Base-by-base conservation (phyloP, 2,113 vertebrate genomes). In the Stigmatopora argus region DNA sequence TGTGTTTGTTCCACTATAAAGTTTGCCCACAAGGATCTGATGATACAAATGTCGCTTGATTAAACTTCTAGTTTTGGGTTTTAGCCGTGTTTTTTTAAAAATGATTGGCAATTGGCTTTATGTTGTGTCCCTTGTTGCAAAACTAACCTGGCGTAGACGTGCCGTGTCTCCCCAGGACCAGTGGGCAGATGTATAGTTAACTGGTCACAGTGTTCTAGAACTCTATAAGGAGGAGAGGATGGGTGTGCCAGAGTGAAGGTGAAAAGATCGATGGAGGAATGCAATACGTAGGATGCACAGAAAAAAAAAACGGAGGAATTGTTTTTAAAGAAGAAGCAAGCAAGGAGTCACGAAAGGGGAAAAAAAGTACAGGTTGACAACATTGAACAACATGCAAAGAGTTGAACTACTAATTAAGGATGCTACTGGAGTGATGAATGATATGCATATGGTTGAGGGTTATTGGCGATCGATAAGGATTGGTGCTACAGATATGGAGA, bases 101-200 rank as follows among this genome's bases (percentile, higher is more conserved):
- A 31, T 31, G 26, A 31, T 19, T 53, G n/a, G 19, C 10, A 10
- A 52, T 8, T 11, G 19, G 51, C 51, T 12, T 58, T 58, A 58
- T 18, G 15, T 58, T n/a, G 31, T 15, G n/a, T 58, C 49, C 55
- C 47, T 34, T 21, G 44, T 38, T 60, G 60, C 62, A 75, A 78
- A 81, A 90, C 90, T 91, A 65, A 92, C 91, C 91, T 91, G 87
- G 87, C 78, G 62, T 78, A 86, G 80, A 90, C 85, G 70, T 81
- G 84, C 2, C 87, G 88, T 69, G 76, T 87, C 46, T 85, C 88
- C 67, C 76, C 83, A 1, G 85, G 81, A 77, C 81, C 78, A 69
- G 77, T 67, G n/a, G 87, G 78, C 82, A 92, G 84, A 74, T 87
- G 74, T 77, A 90, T 63, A 55, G 85, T 90, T 87, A 91, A 85